These are phyloP conservation scores for Drosophila murphyi DNA, from an alignment of 1,140 invertebrate species.

Conservation along the genomic window DNA sequence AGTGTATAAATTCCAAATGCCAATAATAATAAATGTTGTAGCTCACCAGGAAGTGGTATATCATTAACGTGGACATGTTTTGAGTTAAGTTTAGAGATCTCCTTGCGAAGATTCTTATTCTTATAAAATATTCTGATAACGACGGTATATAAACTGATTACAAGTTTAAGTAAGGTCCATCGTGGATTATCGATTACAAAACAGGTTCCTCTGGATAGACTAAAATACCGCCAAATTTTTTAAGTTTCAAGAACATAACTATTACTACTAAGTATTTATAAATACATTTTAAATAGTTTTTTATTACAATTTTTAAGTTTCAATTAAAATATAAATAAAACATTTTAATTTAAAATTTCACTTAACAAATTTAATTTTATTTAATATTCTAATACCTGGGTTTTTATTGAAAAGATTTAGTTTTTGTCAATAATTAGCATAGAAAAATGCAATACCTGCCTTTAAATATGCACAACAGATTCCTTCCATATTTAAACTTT, in stretches of 20 bases:
- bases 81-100: no score
- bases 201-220: slow-evolving; percentile 86
- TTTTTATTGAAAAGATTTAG: no score
- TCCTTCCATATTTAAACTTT: no score
- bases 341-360: slow-evolving; percentile 68
- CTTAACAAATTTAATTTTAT: slow-evolving; percentile 64
- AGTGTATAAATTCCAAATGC: no score
- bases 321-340: slow-evolving; percentile 40
- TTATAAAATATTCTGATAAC: slow-evolving; percentile 85
- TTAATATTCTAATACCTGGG: slow-evolving; percentile 2
- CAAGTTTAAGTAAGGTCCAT: slow-evolving; percentile 81
- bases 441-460: no score
- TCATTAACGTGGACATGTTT: no score
- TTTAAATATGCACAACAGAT: no score
- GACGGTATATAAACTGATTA: slow-evolving; percentile 85
- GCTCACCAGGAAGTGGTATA: no score
- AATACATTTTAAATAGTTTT: slow-evolving; percentile 83
- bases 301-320: slow-evolving; percentile 64
- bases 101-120: slow-evolving; percentile 76
- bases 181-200: slow-evolving; percentile 86
- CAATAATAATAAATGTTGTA: no score
- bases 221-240: slow-evolving; percentile 86
- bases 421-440: no score
- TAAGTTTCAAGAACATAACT: slow-evolving; percentile 86
- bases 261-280: slow-evolving; percentile 84